Conservation (phyloP, 2,888 invertebrate species). For the Ephialtes manifestator region DNA sequence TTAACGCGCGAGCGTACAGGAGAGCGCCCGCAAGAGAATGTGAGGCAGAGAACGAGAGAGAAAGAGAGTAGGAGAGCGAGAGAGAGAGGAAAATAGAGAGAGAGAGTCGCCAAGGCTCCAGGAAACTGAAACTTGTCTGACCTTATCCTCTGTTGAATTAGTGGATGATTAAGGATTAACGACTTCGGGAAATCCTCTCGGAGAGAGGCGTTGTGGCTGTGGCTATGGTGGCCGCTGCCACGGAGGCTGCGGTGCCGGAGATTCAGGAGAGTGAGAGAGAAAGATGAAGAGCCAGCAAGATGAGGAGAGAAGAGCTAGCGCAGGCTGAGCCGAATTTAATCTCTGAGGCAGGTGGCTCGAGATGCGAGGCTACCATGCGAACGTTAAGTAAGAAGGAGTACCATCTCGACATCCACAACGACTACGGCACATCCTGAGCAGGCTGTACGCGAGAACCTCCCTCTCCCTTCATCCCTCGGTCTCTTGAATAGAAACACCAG, state of each 20-base stretch:
- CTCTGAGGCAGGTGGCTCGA: slow-evolving; percentile 66
- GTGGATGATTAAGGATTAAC: slow-evolving; percentile 76
- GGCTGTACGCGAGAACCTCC: slow-evolving; percentile 4
- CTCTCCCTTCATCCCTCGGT: slow-evolving; percentile 25
- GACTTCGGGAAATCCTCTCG: slow-evolving; percentile 67
- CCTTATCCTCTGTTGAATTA: slow-evolving; percentile 70
- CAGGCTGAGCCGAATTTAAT: slow-evolving; percentile 72
- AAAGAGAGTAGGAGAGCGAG: slow-evolving; percentile 3
- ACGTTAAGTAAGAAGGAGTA: slow-evolving; percentile 71
- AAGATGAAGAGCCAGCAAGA: neutral
- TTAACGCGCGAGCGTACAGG: slow-evolving; percentile 37
- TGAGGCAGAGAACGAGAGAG: slow-evolving; percentile 2
- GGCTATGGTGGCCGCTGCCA: slow-evolving; percentile 6
- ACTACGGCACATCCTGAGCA: slow-evolving; percentile 35
- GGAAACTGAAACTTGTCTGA: slow-evolving; percentile 72
- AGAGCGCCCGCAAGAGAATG: slow-evolving; percentile 1
- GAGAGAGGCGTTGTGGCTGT: slow-evolving; percentile 47
- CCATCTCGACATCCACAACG: slow-evolving; percentile 59
- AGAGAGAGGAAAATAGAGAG: slow-evolving; percentile 5
- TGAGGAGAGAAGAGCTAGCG: slow-evolving; percentile 38
- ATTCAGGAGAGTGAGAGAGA: slow-evolving; percentile 37
- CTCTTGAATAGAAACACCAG: slow-evolving; percentile 48
- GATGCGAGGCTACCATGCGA: slow-evolving; percentile 61
- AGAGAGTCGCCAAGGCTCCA: slow-evolving; percentile 49
- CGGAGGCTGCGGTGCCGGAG: slow-evolving; percentile 54